These are phyloP conservation scores for Lysiphlebus fabarum DNA, from an alignment of 1,140 invertebrate genomes.

Conservation along the genomic window DNA sequence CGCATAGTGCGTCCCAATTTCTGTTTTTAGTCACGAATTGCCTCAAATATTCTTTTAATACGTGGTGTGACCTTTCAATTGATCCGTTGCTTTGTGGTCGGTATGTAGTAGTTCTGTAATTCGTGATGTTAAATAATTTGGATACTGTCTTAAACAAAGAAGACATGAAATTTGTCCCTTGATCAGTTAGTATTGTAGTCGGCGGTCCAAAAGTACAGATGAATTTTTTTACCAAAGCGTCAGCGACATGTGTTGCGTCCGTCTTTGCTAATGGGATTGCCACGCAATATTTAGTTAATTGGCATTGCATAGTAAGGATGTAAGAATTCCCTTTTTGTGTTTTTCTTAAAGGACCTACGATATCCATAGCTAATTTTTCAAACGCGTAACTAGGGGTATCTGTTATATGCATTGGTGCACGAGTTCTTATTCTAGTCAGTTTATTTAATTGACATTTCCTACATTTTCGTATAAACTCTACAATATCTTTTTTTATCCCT, in stretches of 20 bases:
- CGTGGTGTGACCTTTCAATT: no score
- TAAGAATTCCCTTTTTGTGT: slow-evolving; percentile 23
- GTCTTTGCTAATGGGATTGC: slow-evolving; percentile 27
- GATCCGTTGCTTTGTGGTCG: no score
- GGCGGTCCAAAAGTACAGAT: slow-evolving; percentile 33
- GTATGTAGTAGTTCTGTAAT: no score
- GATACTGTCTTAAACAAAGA: no score
- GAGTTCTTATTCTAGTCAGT: no score
- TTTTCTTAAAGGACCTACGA: slow-evolving; percentile 15
- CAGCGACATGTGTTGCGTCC: slow-evolving; percentile 28
- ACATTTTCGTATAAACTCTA: no score
- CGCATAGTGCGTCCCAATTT: slow-evolving; percentile 13
- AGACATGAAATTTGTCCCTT: slow-evolving; percentile 37
- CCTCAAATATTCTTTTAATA: slow-evolving; percentile 30
- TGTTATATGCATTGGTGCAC: slow-evolving; percentile 22
- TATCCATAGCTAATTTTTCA: slow-evolving; percentile 27
- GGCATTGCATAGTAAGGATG: no score
- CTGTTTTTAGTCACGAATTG: neutral
- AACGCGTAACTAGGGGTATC: slow-evolving; percentile 23
- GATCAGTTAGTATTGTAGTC: slow-evolving; percentile 32
- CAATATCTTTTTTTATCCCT: no score
- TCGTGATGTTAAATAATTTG: no score
- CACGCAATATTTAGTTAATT: slow-evolving; percentile 32
- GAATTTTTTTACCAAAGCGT: slow-evolving; percentile 27
- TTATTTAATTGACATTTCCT: no score